phyloP scores from a whole-genome alignment of 2,888 invertebrate species.

The Pterostichus madidus region DNA sequence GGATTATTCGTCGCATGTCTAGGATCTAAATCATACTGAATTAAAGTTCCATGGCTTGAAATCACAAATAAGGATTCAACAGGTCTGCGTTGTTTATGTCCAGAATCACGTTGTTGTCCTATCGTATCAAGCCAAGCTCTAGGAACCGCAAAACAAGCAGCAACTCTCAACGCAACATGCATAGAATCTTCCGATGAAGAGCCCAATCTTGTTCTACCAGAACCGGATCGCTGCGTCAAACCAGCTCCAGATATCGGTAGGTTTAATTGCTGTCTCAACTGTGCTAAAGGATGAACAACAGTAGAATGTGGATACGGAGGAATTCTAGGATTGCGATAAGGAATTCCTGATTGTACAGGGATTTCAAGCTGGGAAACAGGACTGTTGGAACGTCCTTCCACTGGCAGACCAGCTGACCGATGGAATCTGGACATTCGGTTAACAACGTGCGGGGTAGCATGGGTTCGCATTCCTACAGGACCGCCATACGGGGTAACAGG shows the following conservation, averaged over 20 bases:
- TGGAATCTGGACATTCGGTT: conserved; percentile 97
- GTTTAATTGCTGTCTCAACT: conserved; percentile 86
- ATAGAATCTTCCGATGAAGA: conserved; percentile 86
- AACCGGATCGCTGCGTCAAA: conserved; percentile 59
- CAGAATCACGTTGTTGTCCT: conserved; percentile 74
- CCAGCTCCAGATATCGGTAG: conserved; percentile 76
- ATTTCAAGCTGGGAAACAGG: conserved; percentile 80
- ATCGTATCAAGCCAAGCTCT: conserved; percentile 83
- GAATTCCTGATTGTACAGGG: conserved; percentile 78
- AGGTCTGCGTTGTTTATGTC: conserved; percentile 78
- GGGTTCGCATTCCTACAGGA: conserved; percentile 93
- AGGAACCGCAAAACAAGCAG: conserved; percentile 88
- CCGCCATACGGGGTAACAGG: conserved; percentile 98
- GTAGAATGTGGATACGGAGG: conserved; percentile 95
- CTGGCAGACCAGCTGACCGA: conserved; percentile 93
- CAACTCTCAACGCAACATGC: conserved; percentile 86
- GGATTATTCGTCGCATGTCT: conserved; percentile 83
- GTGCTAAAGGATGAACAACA: conserved; percentile 89
- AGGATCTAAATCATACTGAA: conserved; percentile 94
- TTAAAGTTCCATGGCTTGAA: conserved; percentile 91
- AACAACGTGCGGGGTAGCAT: conserved; percentile 95
- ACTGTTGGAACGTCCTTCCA: conserved; percentile 85
- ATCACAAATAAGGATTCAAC: conserved; percentile 94
- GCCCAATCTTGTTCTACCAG: conserved; percentile 83
- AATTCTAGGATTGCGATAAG: conserved; percentile 92